Conservation (phyloP, 2,113 vertebrate genomes). For the Polyodon spathula region DNA sequence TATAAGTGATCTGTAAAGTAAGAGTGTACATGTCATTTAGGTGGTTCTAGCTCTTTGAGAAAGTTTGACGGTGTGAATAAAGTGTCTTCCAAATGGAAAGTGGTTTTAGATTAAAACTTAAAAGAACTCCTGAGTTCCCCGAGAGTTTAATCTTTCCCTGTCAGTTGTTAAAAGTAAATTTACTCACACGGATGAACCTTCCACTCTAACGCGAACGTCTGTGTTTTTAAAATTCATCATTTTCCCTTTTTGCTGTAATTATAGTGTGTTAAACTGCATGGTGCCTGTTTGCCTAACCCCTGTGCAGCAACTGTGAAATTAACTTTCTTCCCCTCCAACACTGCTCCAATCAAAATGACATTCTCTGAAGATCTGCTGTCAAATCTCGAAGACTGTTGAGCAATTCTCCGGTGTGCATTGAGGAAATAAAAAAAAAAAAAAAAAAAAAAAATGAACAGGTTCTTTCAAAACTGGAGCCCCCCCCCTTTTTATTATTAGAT, state of each 20-base stretch:
- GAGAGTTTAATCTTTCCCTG: slow-evolving; percentile 29
- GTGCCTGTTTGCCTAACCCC: slow-evolving; percentile 40
- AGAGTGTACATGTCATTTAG: no score
- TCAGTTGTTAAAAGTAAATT: slow-evolving; percentile 30
- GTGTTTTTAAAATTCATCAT: slow-evolving; percentile 33
- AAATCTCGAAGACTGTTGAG: slow-evolving; percentile 22
- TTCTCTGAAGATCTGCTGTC: slow-evolving; percentile 31
- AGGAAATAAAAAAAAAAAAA: no score
- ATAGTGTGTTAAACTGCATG: slow-evolving; percentile 47
- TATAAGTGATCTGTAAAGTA: no score
- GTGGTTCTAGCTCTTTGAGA: no score
- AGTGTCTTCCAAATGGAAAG: no score
- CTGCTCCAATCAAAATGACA: slow-evolving; percentile 39
- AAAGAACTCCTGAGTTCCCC: slow-evolving; percentile 21
- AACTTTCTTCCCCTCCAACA: slow-evolving; percentile 51
- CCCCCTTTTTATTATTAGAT: no score
- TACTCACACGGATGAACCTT: slow-evolving; percentile 25
- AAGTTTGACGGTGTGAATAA: no score
- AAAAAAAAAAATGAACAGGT: no score
- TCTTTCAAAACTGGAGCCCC: no score
- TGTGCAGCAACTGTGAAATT: slow-evolving; percentile 76
- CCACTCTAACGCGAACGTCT: slow-evolving; percentile 13
- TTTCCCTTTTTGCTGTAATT: slow-evolving; percentile 46
- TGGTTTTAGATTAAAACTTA: no score
- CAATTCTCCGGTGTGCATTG: slow-evolving; percentile 5